These are phyloP conservation scores for Drosophila flavopinicola DNA, from an alignment of 2,888 invertebrate genomes.

Conservation along the genomic window DNA sequence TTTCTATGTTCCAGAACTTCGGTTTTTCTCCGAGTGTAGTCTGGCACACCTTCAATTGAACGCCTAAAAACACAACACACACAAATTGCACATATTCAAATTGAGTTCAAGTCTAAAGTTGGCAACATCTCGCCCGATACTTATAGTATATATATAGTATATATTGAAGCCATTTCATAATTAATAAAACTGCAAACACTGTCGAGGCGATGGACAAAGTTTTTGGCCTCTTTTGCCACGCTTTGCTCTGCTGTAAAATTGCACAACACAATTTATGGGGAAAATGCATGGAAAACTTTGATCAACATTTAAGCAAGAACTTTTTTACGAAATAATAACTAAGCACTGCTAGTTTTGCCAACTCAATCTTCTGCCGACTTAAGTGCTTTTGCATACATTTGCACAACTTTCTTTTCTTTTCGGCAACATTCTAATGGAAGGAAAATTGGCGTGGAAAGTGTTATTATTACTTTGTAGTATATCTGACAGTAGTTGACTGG, in stretches of 20 bases:
- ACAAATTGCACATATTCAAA: slow-evolving; percentile 1
- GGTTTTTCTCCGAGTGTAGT: too few relatives aligned
- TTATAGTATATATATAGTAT: too few relatives aligned
- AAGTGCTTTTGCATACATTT: slow-evolving; percentile 4
- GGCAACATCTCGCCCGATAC: slow-evolving; percentile 1
- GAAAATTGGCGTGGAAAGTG: background rate
- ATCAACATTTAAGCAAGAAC: slow-evolving; percentile 28
- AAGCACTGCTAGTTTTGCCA: slow-evolving; percentile 10
- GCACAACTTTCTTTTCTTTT: background rate
- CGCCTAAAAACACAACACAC: background rate
- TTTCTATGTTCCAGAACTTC: too few relatives aligned
- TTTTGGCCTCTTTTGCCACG: slow-evolving; percentile 14
- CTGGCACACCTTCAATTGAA: too few relatives aligned
- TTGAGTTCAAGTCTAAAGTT: slow-evolving; percentile 10
- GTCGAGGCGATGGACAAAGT: slow-evolving; percentile 30
- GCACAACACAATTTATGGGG: slow-evolving; percentile 7
- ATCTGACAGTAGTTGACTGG: background rate
- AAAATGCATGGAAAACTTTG: slow-evolving; percentile 32
- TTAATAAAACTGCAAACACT: slow-evolving; percentile 25
- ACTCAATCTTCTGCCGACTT: slow-evolving; percentile 4
- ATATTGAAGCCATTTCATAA: slow-evolving; percentile 24
- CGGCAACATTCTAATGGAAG: too few relatives aligned
- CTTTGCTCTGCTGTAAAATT: slow-evolving; percentile 7
- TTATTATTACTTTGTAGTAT: background rate
- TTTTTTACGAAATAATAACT: slow-evolving; percentile 12